Percentiles rank a stretch among this genome's conserved stretches.
Evolutionary conservation across 2,113 vertebrate genomes (phyloP).

Genomic region (Myocastor coypus): DNA sequence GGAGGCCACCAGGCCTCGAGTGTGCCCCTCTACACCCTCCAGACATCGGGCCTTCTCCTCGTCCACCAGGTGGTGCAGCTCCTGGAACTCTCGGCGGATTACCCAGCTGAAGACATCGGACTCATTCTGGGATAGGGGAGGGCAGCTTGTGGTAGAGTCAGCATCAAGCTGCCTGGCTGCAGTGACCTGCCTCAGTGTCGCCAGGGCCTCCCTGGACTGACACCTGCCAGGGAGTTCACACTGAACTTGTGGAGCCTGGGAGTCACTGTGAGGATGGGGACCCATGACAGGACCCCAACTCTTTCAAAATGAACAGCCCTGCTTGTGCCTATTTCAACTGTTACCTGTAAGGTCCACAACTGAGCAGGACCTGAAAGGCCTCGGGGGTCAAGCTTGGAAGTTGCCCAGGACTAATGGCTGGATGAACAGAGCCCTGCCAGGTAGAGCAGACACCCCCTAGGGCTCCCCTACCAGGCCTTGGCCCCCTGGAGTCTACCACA

Average conservation of each 20-base stretch:
- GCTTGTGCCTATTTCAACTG: neutral
- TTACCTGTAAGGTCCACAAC: neutral
- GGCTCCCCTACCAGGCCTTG: neutral
- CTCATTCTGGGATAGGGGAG: conserved; percentile 86
- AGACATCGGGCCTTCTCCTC: conserved; percentile 91
- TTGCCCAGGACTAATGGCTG: neutral
- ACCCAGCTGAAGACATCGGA: conserved; percentile 92
- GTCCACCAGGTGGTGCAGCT: conserved; percentile 89
- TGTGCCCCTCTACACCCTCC: conserved; percentile 85
- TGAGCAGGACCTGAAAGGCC: neutral
- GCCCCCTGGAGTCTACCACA: too few relatives aligned
- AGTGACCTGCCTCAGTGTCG: neutral
- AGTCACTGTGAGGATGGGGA: neutral
- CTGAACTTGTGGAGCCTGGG: neutral
- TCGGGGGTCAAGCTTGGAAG: neutral
- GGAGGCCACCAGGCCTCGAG: conserved; percentile 85
- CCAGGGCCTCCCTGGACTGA: neutral
- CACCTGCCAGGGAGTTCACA: neutral
- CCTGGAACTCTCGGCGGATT: conserved; percentile 91
- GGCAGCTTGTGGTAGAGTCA: neutral
- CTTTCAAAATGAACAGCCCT: neutral
- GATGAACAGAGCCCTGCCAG: neutral
- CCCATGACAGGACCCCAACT: neutral
- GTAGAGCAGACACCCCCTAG: neutral
- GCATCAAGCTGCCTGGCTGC: neutral